phyloP scores from a whole-genome alignment of 2,888 invertebrate genomes.

The Stenodera caucasica region DNA sequence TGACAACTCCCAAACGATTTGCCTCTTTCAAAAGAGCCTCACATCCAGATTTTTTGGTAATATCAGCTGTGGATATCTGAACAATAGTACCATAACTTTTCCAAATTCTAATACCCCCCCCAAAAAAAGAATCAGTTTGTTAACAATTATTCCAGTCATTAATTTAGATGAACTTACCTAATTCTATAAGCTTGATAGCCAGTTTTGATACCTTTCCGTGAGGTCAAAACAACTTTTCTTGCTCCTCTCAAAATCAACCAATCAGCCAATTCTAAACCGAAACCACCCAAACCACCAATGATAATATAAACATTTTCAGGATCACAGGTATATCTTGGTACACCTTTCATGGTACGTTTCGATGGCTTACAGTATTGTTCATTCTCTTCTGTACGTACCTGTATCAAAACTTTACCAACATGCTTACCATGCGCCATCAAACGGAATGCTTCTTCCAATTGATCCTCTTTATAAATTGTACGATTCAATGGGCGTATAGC shows the following conservation, averaged over 20 bases:
- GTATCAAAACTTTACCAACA: slow-evolving; percentile 59
- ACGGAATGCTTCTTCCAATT: slow-evolving; percentile 58
- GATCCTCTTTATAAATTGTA: slow-evolving; percentile 55
- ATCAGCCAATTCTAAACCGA: slow-evolving; percentile 65
- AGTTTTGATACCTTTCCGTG: slow-evolving; percentile 60
- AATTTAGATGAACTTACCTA: not conserved
- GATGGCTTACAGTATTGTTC: not conserved
- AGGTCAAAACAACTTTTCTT: slow-evolving; percentile 60
- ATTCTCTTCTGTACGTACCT: slow-evolving; percentile 43
- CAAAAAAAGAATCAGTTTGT: not conserved
- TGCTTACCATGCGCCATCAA: slow-evolving; percentile 62
- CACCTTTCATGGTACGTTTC: slow-evolving; percentile 53
- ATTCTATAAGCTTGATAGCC: slow-evolving; percentile 59
- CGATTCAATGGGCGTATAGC: slow-evolving; percentile 59
- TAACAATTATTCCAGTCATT: not conserved
- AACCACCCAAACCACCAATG: slow-evolving; percentile 65
- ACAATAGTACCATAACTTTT: slow-evolving; percentile 63
- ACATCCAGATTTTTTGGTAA: slow-evolving; percentile 69
- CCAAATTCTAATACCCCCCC: slow-evolving; percentile 15
- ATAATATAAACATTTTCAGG: slow-evolving; percentile 49
- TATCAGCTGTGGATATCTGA: slow-evolving; percentile 68
- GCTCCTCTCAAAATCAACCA: slow-evolving; percentile 66
- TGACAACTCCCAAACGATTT: slow-evolving; percentile 65
- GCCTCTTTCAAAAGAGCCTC: slow-evolving; percentile 67
- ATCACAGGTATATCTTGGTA: slow-evolving; percentile 12